Percentiles rank a stretch among this genome's conserved stretches.
Conservation (phyloP, 1,140 invertebrate species). For the Rhagoletis zephyria region DNA sequence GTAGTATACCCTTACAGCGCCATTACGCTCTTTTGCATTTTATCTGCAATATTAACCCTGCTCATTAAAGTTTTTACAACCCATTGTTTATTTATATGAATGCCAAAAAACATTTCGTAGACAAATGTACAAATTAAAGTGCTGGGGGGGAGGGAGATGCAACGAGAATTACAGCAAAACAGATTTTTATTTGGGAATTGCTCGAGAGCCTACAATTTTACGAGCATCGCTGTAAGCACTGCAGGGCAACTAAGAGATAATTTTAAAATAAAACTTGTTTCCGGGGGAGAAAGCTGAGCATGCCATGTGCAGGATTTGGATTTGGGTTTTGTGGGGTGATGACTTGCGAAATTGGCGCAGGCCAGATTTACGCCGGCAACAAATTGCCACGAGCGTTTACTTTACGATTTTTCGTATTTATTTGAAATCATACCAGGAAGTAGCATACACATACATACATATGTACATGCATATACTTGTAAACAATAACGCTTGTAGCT, state of each 20-base stretch:
- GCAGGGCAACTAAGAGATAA: neutral
- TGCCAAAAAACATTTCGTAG: neutral
- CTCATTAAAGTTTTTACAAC: constrained; percentile 50
- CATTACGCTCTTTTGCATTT: neutral
- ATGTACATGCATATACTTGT: neutral
- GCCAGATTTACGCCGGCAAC: constrained; percentile 21
- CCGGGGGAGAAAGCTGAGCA: neutral
- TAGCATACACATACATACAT: neutral
- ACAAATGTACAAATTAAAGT: neutral
- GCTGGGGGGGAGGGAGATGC: neutral
- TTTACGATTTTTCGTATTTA: constrained; percentile 16
- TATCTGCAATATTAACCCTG: constrained; percentile 38
- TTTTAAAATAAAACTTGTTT: constrained; percentile 20
- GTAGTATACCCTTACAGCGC: neutral
- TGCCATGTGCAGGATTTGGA: neutral
- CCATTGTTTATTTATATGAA: constrained; percentile 42
- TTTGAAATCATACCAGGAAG: neutral
- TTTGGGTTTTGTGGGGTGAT: neutral
- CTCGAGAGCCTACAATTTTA: constrained; percentile 34
- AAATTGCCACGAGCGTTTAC: constrained; percentile 29
- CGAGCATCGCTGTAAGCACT: neutral
- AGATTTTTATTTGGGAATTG: neutral
- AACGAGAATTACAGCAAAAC: too few relatives aligned
- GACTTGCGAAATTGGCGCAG: neutral
- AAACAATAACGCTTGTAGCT: too few relatives aligned